Conservation (phyloP, 2,888 invertebrate genomes). For the Rhodophaea formosa region DNA sequence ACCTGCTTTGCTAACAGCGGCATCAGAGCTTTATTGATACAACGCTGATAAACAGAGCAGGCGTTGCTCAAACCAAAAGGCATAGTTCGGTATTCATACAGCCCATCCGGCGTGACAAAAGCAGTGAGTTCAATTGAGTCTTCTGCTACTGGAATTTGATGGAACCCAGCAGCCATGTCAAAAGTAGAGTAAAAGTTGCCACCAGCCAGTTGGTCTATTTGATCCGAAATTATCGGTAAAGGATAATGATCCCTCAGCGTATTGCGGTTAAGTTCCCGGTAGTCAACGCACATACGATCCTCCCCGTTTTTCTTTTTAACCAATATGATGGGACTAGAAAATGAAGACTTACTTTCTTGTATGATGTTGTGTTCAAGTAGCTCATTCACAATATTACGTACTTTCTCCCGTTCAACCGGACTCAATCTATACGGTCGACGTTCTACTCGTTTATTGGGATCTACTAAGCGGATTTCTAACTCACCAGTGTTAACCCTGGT, state of each 20-base stretch:
- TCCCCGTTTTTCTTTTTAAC: constrained; percentile 30
- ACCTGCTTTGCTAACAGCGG: constrained; percentile 27
- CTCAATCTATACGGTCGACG: too few relatives aligned
- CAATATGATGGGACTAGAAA: constrained; percentile 35
- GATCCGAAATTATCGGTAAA: too few relatives aligned
- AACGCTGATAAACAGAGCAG: constrained; percentile 30
- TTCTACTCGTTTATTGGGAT: too few relatives aligned
- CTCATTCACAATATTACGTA: constrained; percentile 25
- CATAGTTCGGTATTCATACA: too few relatives aligned
- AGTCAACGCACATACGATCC: constrained; percentile 32
- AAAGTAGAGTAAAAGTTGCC: constrained; percentile 23
- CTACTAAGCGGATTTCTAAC: too few relatives aligned
- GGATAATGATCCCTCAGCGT: too few relatives aligned
- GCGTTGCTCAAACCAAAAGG: too few relatives aligned
- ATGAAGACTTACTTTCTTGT: too few relatives aligned
- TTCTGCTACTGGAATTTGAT: constrained; percentile 32
- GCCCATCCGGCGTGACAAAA: too few relatives aligned
- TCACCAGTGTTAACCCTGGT: too few relatives aligned
- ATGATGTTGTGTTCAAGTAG: constrained; percentile 37
- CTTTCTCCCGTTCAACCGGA: too few relatives aligned
- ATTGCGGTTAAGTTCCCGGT: too few relatives aligned
- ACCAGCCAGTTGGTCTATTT: constrained; percentile 25
- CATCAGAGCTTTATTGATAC: constrained; percentile 32
- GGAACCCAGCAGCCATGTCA: constrained; percentile 30
- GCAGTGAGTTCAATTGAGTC: constrained; percentile 24